phyloP scores from a whole-genome alignment of 2,888 invertebrate species.

The Criorhina ranunculi region DNA sequence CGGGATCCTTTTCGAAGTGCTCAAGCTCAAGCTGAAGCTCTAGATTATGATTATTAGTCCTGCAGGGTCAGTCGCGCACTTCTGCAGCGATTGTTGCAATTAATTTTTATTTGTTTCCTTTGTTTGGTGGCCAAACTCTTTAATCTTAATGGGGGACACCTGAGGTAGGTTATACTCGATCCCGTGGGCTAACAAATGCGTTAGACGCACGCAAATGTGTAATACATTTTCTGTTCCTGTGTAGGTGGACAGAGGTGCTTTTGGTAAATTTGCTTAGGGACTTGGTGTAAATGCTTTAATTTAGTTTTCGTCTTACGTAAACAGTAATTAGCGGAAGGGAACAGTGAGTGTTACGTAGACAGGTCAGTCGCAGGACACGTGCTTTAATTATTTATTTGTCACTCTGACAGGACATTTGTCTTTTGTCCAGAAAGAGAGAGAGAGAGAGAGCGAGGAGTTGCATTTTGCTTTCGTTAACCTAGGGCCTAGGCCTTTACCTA shows the following conservation, averaged over 20 bases:
- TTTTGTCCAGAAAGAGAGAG: no score
- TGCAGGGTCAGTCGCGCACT: constrained; percentile 31
- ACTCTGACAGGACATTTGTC: background rate
- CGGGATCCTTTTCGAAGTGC: background rate
- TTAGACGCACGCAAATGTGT: constrained; percentile 57
- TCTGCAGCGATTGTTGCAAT: constrained; percentile 72
- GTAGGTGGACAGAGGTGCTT: constrained; percentile 31
- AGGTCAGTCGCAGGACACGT: no score
- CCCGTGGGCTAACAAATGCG: constrained; percentile 50
- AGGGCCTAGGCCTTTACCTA: no score
- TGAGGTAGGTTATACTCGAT: constrained; percentile 39
- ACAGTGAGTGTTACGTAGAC: background rate
- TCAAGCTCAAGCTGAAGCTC: constrained; percentile 20
- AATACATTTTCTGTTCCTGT: constrained; percentile 52
- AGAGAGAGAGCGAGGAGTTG: no score
- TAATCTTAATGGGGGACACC: constrained; percentile 60
- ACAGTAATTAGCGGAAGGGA: constrained; percentile 47
- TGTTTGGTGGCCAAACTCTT: constrained; percentile 56
- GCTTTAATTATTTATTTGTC: background rate
- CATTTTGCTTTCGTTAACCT: no score
- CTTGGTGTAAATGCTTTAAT: constrained; percentile 1
- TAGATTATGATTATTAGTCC: constrained; percentile 38
- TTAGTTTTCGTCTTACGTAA: constrained; percentile 57
- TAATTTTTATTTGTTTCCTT: constrained; percentile 68
- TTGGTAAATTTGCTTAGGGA: constrained; percentile 46